Conservation (phyloP, 2,888 invertebrate genomes). For the Agrochola litura region DNA sequence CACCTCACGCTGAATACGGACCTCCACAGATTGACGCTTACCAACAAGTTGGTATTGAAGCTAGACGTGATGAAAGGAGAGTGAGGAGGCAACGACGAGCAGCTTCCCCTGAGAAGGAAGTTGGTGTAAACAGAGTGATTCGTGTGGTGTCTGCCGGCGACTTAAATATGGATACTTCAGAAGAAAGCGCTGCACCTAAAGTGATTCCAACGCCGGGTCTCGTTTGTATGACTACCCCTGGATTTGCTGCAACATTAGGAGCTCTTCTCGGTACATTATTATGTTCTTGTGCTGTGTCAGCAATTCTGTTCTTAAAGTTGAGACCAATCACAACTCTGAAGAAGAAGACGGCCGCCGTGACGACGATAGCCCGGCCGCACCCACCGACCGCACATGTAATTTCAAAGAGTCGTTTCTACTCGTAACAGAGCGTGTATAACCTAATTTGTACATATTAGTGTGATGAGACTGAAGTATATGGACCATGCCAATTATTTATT, state of each 20-base stretch:
- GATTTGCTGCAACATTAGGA: constrained; percentile 96
- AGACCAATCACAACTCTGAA: constrained; percentile 92
- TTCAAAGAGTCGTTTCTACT: constrained; percentile 92
- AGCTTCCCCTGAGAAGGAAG: constrained; percentile 93
- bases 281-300: constrained; percentile 96
- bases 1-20: constrained; percentile 92
- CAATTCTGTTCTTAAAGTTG: constrained; percentile 95
- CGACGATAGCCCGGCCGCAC: constrained; percentile 87
- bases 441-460: constrained; percentile 90
- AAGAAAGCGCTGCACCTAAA: constrained; percentile 91
- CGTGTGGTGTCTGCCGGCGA: constrained; percentile 98
- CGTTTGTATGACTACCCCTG: constrained; percentile 98
- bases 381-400: constrained; percentile 86
- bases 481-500: constrained; percentile 85
- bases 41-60: constrained; percentile 91
- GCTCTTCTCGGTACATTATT: constrained; percentile 95
- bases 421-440: constrained; percentile 88
- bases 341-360: constrained; percentile 89
- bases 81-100: constrained; percentile 92
- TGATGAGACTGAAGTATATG: constrained; percentile 89
- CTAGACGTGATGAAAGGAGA: constrained; percentile 93
- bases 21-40: constrained; percentile 91
- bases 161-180: constrained; percentile 94
- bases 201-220: constrained; percentile 93
- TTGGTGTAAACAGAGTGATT: constrained; percentile 97